Conservation (phyloP, 2,797 vertebrate genomes). For the Tympanoctomys barrerae region DNA sequence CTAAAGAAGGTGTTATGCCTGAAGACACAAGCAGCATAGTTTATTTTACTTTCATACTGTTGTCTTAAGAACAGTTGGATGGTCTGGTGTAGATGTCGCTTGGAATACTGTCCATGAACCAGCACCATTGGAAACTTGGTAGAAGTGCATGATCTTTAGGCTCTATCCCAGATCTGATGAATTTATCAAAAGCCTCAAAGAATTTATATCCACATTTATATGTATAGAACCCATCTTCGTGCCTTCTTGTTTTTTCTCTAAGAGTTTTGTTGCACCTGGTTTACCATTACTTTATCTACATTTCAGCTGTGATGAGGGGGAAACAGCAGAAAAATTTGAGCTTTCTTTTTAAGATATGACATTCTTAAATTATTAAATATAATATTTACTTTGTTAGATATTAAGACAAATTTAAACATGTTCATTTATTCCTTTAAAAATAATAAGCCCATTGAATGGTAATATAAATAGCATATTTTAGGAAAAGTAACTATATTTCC, state of each 20-base stretch:
- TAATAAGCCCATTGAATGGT: background rate
- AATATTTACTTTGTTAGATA: background rate
- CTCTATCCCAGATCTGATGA: background rate
- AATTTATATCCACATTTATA: background rate
- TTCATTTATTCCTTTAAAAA: conserved; percentile 49
- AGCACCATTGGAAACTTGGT: background rate
- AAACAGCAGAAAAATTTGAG: conserved; percentile 25
- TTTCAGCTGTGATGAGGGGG: background rate
- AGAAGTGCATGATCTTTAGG: background rate
- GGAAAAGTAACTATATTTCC: conserved; percentile 4
- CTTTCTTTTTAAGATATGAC: conserved; percentile 7
- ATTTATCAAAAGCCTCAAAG: background rate
- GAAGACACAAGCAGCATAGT: background rate
- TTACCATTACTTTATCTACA: background rate
- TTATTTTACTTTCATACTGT: conserved; percentile 4
- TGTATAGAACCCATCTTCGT: background rate
- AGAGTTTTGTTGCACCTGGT: background rate
- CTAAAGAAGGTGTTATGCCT: background rate
- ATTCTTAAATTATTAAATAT: conserved; percentile 13
- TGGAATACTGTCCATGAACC: background rate
- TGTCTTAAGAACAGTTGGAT: conserved; percentile 8
- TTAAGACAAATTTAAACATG: conserved; percentile 14
- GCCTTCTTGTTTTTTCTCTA: background rate
- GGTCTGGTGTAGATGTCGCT: background rate
- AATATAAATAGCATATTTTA: conserved; percentile 12